These are phyloP conservation scores for Apamea monoglypha DNA, from an alignment of 2,888 invertebrate genomes.

Conservation along the genomic window DNA sequence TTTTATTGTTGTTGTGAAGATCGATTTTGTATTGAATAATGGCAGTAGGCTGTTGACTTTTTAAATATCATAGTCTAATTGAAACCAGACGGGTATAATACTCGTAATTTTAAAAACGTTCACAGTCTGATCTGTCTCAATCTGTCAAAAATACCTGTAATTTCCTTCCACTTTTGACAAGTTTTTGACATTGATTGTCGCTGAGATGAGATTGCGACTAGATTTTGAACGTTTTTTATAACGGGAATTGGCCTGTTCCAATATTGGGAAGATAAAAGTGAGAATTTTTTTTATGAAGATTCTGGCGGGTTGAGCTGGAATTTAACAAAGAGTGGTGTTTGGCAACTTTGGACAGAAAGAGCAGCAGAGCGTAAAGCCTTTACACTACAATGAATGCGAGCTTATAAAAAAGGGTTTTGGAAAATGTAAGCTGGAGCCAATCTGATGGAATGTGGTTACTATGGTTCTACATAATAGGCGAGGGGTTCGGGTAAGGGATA, in stretches of 20 bases:
- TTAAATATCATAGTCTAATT: background rate
- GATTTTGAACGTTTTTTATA: background rate
- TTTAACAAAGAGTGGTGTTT: background rate
- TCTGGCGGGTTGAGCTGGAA: background rate
- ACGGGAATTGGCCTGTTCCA: background rate
- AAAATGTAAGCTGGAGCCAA: too few species aligned
- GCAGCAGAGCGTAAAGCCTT: background rate
- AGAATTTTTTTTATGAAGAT: background rate
- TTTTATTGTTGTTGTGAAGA: constrained; percentile 22
- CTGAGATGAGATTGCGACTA: background rate
- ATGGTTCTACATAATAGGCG: background rate
- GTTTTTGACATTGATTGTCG: background rate
- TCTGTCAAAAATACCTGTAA: background rate
- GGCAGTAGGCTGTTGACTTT: constrained; percentile 12
- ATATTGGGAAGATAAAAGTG: background rate
- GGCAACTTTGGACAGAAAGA: background rate
- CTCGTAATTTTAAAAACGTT: background rate
- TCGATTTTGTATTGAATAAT: constrained; percentile 33
- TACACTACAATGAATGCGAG: background rate
- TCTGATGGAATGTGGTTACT: background rate
- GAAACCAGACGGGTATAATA: background rate
- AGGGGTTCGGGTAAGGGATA: background rate
- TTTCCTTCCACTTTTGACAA: background rate
- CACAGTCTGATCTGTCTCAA: background rate
- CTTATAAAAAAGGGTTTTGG: background rate